A percentile compares a stretch with the other conserved stretches of the same genome.
These are phyloP conservation scores for Tichodroma muraria DNA, from an alignment of 2,113 vertebrate genomes.

Conservation along the genomic window DNA sequence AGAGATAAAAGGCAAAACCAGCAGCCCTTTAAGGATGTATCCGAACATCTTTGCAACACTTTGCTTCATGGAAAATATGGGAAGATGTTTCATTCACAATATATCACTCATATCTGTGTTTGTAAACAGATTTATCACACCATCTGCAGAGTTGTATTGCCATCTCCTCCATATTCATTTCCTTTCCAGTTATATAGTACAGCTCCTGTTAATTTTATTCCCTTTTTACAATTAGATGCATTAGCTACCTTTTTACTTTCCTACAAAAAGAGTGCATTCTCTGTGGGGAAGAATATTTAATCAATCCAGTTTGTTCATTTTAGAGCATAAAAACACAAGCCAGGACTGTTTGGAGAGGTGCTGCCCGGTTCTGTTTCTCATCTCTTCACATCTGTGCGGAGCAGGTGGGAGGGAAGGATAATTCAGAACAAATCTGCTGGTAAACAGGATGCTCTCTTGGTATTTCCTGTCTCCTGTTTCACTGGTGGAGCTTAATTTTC, in stretches of 20 bases:
- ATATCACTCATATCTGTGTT: conserved; percentile 14
- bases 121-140: conserved; percentile 52
- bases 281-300: neutral
- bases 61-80: neutral
- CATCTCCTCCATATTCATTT: conserved; percentile 12
- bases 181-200: neutral
- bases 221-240: neutral
- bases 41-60: neutral
- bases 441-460: neutral
- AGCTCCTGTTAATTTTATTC: neutral
- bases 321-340: neutral
- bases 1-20: neutral
- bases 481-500: neutral
- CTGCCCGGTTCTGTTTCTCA: neutral
- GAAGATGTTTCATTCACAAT: conserved; percentile 1
- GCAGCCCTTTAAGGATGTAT: neutral
- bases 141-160: neutral
- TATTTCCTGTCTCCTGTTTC: conserved; percentile 29
- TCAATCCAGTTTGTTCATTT: neutral
- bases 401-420: conserved; percentile 40
- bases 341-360: neutral
- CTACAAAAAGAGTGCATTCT: neutral
- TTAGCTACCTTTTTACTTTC: neutral
- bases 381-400: neutral
- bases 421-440: neutral